These are phyloP conservation scores for Drepanosiphum platanoidis DNA, from an alignment of 2,888 invertebrate genomes.

Conservation along the genomic window DNA sequence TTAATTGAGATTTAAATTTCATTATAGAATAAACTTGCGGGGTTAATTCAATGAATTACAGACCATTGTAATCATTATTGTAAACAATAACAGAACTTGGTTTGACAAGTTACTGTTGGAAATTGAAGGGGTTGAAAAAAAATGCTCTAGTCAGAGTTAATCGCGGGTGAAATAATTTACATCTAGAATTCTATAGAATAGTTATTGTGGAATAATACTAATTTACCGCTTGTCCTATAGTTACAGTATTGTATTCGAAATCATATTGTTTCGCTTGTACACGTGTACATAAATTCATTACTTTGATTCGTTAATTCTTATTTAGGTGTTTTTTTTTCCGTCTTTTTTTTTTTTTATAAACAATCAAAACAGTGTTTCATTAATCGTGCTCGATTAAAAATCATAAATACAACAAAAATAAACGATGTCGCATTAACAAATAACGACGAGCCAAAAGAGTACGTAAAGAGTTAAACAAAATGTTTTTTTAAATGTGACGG, in stretches of 20 bases:
- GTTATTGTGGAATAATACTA: background rate
- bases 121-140: conserved; percentile 1
- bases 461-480: no score
- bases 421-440: no score
- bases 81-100: conserved; percentile 26
- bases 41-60: conserved; percentile 15
- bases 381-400: no score
- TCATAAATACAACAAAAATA: no score
- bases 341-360: no score
- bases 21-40: background rate
- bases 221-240: background rate
- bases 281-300: no score
- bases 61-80: conserved; percentile 29
- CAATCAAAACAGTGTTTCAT: no score
- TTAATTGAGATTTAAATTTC: conserved; percentile 25
- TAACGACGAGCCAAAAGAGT: no score
- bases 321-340: no score
- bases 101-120: background rate
- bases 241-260: background rate
- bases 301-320: background rate
- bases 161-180: background rate
- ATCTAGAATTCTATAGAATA: background rate
- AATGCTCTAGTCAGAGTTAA: background rate
- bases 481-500: no score
- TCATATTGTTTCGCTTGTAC: no score